Percentiles rank a stretch among this genome's conserved stretches.
phyloP scores from a whole-genome alignment of 2,797 vertebrate genomes.

The Melanotaenia trifasciata region DNA sequence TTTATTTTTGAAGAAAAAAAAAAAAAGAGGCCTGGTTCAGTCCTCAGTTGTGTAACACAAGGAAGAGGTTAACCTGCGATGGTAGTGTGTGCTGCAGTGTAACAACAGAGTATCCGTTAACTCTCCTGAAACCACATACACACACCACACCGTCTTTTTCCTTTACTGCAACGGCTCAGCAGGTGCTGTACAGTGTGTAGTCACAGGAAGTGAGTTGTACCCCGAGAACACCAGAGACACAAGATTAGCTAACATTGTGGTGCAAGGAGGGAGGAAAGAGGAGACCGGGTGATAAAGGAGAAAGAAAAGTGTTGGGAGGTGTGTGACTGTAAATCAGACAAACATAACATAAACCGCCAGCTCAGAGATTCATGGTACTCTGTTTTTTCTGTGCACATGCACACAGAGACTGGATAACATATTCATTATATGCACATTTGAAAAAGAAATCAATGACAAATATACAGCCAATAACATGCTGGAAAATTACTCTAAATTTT shows the following conservation, averaged over 20 bases:
- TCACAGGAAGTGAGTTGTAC: conserved; percentile 80
- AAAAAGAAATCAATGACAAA: conserved; percentile 17
- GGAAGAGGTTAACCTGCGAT: conserved; percentile 76
- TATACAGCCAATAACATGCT: conserved; percentile 7
- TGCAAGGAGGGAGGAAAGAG: conserved; percentile 39
- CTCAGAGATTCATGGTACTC: conserved; percentile 53
- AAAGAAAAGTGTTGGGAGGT: conserved; percentile 36
- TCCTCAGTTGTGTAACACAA: conserved; percentile 71
- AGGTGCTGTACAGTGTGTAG: conserved; percentile 69
- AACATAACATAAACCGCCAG: conserved; percentile 63
- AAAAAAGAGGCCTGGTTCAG: conserved; percentile 16
- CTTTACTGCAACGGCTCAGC: conserved; percentile 70
- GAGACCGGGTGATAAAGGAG: conserved; percentile 41
- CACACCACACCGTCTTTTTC: conserved; percentile 35
- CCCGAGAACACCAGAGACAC: conserved; percentile 46
- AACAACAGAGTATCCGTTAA: conserved; percentile 69
- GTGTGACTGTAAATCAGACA: conserved; percentile 69
- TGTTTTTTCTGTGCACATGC: conserved; percentile 44
- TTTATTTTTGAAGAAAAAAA: conserved; percentile 27
- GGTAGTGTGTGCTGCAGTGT: conserved; percentile 36
- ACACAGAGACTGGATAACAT: conserved; percentile 3
- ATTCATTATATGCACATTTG: conserved; percentile 11
- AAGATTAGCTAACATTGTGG: conserved; percentile 73
- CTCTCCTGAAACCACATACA: conserved; percentile 63
- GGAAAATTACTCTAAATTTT: background rate